Evolutionary conservation across 2,888 invertebrate species (phyloP).

Genomic region (Lasius platythorax): DNA sequence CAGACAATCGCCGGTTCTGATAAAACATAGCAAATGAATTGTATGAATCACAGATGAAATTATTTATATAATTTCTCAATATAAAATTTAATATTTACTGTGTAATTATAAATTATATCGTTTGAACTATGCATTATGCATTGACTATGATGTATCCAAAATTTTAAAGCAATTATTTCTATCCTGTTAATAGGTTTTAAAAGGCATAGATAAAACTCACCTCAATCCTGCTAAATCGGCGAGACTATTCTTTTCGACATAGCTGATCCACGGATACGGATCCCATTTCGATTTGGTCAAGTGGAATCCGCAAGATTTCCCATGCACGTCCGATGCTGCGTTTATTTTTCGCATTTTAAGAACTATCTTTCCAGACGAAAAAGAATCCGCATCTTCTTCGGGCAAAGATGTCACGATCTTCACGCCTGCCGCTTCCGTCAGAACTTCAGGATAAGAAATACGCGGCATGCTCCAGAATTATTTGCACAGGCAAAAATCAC

Average conservation of each 20-base stretch:
- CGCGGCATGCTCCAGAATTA: conserved; percentile 48
- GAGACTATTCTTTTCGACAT: conserved; percentile 88
- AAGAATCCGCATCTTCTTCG: conserved; percentile 30
- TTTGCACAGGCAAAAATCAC: neutral
- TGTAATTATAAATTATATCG: neutral
- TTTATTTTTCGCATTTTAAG: conserved; percentile 56
- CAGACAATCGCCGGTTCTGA: conserved; percentile 90
- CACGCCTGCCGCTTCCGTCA: conserved; percentile 74
- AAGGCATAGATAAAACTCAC: conserved; percentile 62
- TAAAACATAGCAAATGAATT: neutral
- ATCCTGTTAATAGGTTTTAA: neutral
- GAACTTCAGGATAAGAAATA: conserved; percentile 60
- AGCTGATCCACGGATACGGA: conserved; percentile 93
- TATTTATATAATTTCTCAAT: neutral
- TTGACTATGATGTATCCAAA: neutral
- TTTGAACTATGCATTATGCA: neutral
- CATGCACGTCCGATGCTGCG: conserved; percentile 15
- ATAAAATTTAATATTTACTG: conserved; percentile 21
- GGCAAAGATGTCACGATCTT: conserved; percentile 74
- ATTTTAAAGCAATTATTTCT: neutral
- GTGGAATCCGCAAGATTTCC: conserved; percentile 89
- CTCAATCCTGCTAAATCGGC: conserved; percentile 90
- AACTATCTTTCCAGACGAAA: conserved; percentile 56
- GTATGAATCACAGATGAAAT: neutral
- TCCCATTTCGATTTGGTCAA: conserved; percentile 93